These are phyloP conservation scores for Eupeodes luniger DNA, from an alignment of 2,888 invertebrate species.

Conservation along the genomic window DNA sequence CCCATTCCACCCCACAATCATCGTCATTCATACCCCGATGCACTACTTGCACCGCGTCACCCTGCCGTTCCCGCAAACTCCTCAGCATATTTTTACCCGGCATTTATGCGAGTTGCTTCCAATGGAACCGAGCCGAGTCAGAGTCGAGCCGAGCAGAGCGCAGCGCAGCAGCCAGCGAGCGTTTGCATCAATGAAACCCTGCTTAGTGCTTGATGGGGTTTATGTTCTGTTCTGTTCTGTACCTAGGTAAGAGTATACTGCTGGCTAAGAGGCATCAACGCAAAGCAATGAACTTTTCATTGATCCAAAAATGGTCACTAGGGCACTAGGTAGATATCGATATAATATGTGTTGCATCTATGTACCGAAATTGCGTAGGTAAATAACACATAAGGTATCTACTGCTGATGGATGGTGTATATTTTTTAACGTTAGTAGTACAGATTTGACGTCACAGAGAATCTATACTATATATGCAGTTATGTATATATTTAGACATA, in stretches of 20 bases:
- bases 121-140: not conserved
- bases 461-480: not conserved
- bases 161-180: slow-evolving; percentile 30
- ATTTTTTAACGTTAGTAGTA: slow-evolving; percentile 36
- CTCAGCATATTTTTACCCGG: slow-evolving; percentile 36
- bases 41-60: not conserved
- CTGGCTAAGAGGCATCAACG: slow-evolving; percentile 43
- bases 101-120: slow-evolving; percentile 32
- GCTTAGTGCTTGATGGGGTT: slow-evolving; percentile 17
- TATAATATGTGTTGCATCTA: slow-evolving; percentile 53
- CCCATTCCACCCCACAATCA: slow-evolving; percentile 17
- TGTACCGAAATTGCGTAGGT: slow-evolving; percentile 53
- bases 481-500: not conserved
- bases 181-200: slow-evolving; percentile 74
- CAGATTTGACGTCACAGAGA: slow-evolving; percentile 70
- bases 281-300: slow-evolving; percentile 77
- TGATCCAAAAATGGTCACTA: slow-evolving; percentile 76
- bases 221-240: slow-evolving; percentile 21
- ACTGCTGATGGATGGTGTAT: slow-evolving; percentile 32
- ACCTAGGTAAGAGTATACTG: too few relatives aligned
- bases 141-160: slow-evolving; percentile 15
- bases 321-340: slow-evolving; percentile 73
- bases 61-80: not conserved
- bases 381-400: slow-evolving; percentile 44
- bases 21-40: slow-evolving; percentile 69